Evolutionary conservation across 2,797 vertebrate species (phyloP).

Genomic region (Coregonus suidteri): DNA sequence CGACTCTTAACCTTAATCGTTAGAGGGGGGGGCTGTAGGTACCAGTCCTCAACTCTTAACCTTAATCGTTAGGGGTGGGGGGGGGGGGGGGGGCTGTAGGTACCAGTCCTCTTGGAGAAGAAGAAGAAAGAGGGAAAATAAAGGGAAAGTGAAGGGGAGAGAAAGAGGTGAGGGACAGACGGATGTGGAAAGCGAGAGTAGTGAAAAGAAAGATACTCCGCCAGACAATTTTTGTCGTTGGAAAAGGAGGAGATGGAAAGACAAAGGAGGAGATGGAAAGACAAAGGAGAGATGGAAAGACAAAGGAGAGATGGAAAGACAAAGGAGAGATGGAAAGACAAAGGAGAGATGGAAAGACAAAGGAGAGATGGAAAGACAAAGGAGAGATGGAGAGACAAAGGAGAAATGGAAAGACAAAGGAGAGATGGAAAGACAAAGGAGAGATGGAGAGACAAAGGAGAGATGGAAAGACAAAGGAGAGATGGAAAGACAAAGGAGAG

Average conservation of each 20-base stretch:
- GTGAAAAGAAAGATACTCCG: too few species aligned
- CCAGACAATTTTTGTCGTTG: too few species aligned
- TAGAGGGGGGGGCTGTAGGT: too few species aligned
- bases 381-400: neutral
- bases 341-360: neutral
- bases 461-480: constrained; percentile 21
- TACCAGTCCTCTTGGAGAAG: too few species aligned
- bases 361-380: constrained; percentile 21
- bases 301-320: neutral
- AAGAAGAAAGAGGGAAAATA: neutral
- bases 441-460: neutral
- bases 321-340: too few species aligned
- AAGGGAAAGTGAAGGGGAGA: constrained; percentile 8
- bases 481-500: too few species aligned
- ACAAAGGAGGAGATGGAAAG: neutral
- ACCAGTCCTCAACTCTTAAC: too few species aligned
- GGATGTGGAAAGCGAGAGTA: constrained; percentile 6
- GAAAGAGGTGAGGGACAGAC: neutral
- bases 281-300: constrained; percentile 10
- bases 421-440: neutral
- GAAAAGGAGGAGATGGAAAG: neutral
- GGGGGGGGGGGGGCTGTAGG: too few species aligned
- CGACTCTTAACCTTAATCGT: too few species aligned
- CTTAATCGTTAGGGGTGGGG: too few species aligned
- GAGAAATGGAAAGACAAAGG: too few species aligned